phyloP scores from a whole-genome alignment of 2,113 vertebrate species.

The Lucifuga dentata region DNA sequence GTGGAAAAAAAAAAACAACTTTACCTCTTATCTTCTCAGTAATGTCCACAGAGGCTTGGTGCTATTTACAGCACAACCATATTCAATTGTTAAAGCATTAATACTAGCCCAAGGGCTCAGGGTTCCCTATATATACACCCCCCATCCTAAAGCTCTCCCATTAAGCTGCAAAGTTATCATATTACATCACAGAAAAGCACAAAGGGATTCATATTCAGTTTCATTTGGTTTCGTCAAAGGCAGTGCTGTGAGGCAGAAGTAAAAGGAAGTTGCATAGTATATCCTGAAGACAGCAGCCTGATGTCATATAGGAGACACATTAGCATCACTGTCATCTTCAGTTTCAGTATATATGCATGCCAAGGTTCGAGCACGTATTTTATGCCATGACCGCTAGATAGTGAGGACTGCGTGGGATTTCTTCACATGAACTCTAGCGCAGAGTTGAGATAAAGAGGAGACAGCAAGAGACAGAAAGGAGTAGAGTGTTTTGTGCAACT shows the following conservation, averaged over 20 bases:
- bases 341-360: neutral
- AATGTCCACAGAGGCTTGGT: constrained; percentile 21
- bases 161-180: constrained; percentile 32
- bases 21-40: constrained; percentile 24
- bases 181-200: constrained; percentile 35
- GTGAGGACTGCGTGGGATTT: neutral
- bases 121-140: constrained; percentile 33
- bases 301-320: constrained; percentile 3
- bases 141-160: constrained; percentile 27
- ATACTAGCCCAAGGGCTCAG: constrained; percentile 29
- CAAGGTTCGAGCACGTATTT: neutral
- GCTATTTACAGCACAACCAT: constrained; percentile 56
- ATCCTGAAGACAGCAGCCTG: constrained; percentile 34
- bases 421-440: neutral
- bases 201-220: constrained; percentile 31
- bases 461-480: no score
- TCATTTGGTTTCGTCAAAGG: constrained; percentile 11
- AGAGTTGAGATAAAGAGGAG: no score
- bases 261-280: constrained; percentile 9
- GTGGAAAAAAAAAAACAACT: constrained; percentile 15
- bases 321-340: constrained; percentile 2
- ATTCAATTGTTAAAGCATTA: constrained; percentile 43
- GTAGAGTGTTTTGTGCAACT: no score
- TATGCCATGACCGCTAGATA: neutral
- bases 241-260: constrained; percentile 44